Evolutionary conservation across 2,113 vertebrate species (phyloP).

Genomic region (Carassius gibelio): DNA sequence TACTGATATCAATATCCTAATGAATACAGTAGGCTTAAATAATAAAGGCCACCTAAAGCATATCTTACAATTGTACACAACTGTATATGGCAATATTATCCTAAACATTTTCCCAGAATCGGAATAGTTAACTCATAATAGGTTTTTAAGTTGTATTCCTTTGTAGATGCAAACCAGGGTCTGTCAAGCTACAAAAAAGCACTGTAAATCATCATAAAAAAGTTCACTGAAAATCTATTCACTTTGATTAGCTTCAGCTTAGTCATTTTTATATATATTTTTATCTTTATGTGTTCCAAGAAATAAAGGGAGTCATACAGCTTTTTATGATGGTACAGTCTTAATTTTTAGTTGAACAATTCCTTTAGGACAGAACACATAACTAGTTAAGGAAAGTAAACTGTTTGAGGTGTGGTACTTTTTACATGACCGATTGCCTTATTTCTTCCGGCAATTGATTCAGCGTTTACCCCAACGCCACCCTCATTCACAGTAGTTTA

Average conservation of each 20-base stretch:
- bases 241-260: neutral
- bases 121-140: no score
- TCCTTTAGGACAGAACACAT: neutral
- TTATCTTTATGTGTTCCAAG: neutral
- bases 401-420: slow-evolving; percentile 10
- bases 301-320: neutral
- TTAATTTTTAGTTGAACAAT: neutral
- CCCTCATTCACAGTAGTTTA: neutral
- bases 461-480: neutral
- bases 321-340: neutral
- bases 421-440: neutral
- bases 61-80: no score
- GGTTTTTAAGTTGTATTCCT: no score
- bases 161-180: neutral
- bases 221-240: no score
- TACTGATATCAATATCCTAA: neutral
- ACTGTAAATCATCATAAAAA: neutral
- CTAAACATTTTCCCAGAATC: neutral
- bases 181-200: neutral
- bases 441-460: slow-evolving; percentile 1
- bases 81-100: neutral
- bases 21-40: neutral
- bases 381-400: neutral
- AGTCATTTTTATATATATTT: neutral
- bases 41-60: no score